Conservation (phyloP, 1,140 invertebrate genomes). For the Planococcus citri region DNA sequence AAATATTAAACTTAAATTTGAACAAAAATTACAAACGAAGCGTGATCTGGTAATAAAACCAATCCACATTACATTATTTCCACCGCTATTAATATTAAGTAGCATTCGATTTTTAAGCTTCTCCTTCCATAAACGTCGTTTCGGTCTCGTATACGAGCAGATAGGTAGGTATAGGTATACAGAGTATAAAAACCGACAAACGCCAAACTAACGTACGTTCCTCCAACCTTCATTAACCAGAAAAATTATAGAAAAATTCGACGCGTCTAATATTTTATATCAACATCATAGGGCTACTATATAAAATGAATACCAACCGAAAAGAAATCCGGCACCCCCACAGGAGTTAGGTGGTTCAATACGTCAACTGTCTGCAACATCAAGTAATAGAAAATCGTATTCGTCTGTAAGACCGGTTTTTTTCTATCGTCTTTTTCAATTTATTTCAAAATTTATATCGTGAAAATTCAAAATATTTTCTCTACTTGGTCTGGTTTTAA, state of each 20-base stretch:
- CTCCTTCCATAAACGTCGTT: not conserved
- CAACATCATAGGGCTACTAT: not conserved
- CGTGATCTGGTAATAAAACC: not conserved
- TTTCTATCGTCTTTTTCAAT: too few relatives aligned
- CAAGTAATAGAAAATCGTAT: too few relatives aligned
- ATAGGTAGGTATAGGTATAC: too few relatives aligned
- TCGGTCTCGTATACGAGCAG: too few relatives aligned
- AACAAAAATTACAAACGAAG: not conserved
- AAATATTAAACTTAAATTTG: not conserved
- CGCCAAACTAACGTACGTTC: not conserved
- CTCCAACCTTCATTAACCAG: not conserved
- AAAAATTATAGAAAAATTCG: not conserved
- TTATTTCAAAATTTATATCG: too few relatives aligned
- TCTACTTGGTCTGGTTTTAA: too few relatives aligned
- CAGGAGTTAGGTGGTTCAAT: not conserved
- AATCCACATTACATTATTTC: not conserved
- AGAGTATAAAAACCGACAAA: not conserved
- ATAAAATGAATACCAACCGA: not conserved
- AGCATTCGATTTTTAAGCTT: not conserved
- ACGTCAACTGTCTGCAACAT: too few relatives aligned
- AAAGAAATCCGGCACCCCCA: not conserved
- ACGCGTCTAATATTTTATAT: not conserved
- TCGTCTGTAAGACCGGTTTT: too few relatives aligned
- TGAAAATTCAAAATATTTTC: too few relatives aligned
- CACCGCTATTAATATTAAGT: not conserved